Base-by-base conservation (phyloP, 2,888 invertebrate genomes). In the Cabera pusaria region DNA sequence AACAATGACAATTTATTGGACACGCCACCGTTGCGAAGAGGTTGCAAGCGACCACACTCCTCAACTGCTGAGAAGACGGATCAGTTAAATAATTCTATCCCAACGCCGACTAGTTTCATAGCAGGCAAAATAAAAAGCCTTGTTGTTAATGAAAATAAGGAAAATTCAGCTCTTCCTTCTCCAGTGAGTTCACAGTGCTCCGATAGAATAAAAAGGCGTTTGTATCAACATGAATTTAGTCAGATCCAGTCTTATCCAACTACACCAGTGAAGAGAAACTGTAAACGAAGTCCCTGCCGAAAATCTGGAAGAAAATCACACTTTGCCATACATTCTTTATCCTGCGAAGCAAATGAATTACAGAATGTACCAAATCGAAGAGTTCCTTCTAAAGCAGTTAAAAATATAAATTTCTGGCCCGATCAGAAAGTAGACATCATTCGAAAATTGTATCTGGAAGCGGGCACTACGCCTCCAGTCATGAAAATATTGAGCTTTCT, bases 381-480 rank as follows among this genome's bases (percentile, higher is more conserved):
- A 36, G 38, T 53, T 20, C 62, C 52, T 24, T 46, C 58, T 9
- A 62, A 65, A 40, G 54, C 55, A 34, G 59, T 54, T 4, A 65
- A 56, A 44, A 59, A 61, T 33, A 58, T 66, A 24, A 56, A 65
- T 49, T 71, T 77, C 55, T 75, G 68, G 56, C 80, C 79, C 19
- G 67, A 80, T 50, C 74, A 81, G 54, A 85, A 81, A 60, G 56
- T 85, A 52, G 89, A 90, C 56, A 78, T 89, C 28, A 63, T 89
- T 25, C 70, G 69, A 49, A 72, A 75, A 59, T 52, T 90, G 35
- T 72, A 73, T 45, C 55, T 72, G 39, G 63, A 41, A 49, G 49
- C 64, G 52, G 72, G 62, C 38, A 37, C 42, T 14, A 56, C 68
- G 54, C 83, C 79, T 37, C 76, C 80, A 9, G 56, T 87, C 33